Evolutionary conservation across 30 jellyfish, hydroid and myxozoan species (phyloP).

Genomic region (Mastigias papua): DNA sequence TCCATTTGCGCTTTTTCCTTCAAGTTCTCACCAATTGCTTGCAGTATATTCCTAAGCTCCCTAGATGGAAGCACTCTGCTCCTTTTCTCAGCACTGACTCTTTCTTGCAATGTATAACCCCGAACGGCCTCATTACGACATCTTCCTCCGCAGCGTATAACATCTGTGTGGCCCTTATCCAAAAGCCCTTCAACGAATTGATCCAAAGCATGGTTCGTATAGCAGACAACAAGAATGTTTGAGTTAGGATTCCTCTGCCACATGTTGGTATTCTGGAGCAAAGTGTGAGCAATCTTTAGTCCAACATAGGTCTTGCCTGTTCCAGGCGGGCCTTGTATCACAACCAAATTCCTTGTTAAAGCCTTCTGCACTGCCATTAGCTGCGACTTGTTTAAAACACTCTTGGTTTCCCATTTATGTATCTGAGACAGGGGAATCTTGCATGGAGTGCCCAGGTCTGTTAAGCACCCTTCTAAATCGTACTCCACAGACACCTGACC

Average conservation of each 20-base stretch:
- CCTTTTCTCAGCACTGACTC: background rate
- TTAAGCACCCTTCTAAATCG: slow-evolving; percentile 37
- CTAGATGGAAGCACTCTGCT: background rate
- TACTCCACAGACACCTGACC: slow-evolving; percentile 2
- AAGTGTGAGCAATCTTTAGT: slow-evolving; percentile 66
- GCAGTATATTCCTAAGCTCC: background rate
- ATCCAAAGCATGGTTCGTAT: slow-evolving; percentile 94
- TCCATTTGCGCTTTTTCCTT: slow-evolving; percentile 1
- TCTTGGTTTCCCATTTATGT: background rate
- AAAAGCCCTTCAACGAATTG: slow-evolving; percentile 81
- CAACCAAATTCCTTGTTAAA: slow-evolving; percentile 58
- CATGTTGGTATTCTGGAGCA: slow-evolving; percentile 43
- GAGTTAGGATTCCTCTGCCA: slow-evolving; percentile 28
- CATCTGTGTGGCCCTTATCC: slow-evolving; percentile 62
- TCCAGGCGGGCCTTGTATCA: slow-evolving; percentile 98
- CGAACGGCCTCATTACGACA: slow-evolving; percentile 62
- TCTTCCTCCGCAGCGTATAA: slow-evolving; percentile 88
- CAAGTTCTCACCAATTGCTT: background rate
- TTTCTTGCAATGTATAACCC: slow-evolving; percentile 46
- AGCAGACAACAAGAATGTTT: slow-evolving; percentile 85
- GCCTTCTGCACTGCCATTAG: slow-evolving; percentile 66
- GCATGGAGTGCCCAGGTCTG: slow-evolving; percentile 6
- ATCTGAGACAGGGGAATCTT: background rate
- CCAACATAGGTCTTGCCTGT: slow-evolving; percentile 94
- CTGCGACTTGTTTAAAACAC: slow-evolving; percentile 45